A percentile compares a stretch with the other conserved stretches of the same genome.
Evolutionary conservation across 2,797 vertebrate species (phyloP).

Genomic region (Pachyuromys duprasi): DNA sequence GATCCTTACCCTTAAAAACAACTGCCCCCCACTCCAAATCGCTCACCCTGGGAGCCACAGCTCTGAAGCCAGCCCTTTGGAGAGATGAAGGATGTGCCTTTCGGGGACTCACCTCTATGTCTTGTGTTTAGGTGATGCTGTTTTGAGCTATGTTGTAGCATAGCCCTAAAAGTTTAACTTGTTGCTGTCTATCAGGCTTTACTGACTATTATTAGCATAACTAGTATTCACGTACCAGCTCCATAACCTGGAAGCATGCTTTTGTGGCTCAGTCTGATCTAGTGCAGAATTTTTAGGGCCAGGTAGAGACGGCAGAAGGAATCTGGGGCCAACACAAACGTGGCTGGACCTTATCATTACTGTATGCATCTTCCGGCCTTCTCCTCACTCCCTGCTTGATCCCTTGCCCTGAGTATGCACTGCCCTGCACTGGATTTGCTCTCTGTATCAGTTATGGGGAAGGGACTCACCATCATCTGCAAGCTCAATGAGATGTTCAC

Average conservation of each 20-base stretch:
- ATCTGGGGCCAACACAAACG: not conserved
- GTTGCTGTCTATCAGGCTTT: not conserved
- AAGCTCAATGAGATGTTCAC: not conserved
- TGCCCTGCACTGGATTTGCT: not conserved
- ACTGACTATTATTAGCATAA: no score
- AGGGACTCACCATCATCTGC: not conserved
- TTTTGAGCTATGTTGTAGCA: not conserved
- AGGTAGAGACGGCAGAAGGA: not conserved
- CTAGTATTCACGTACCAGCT: not conserved
- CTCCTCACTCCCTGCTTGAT: not conserved
- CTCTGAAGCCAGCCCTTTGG: not conserved
- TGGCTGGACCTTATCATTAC: no score
- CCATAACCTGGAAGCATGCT: not conserved
- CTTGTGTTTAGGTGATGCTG: not conserved
- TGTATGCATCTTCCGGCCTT: not conserved
- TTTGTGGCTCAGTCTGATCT: not conserved
- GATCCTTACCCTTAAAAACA: constrained; percentile 55
- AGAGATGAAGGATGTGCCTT: not conserved
- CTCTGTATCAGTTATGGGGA: not conserved
- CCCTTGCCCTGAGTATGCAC: not conserved
- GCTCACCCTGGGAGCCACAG: not conserved
- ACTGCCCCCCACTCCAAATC: not conserved
- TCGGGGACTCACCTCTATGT: fast-evolving
- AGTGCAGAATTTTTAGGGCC: not conserved
- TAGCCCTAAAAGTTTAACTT: not conserved